Percentiles rank a stretch among this genome's conserved stretches.
These are phyloP conservation scores for Paradisaea rubra DNA, from an alignment of 2,113 vertebrate genomes.

Conservation along the genomic window DNA sequence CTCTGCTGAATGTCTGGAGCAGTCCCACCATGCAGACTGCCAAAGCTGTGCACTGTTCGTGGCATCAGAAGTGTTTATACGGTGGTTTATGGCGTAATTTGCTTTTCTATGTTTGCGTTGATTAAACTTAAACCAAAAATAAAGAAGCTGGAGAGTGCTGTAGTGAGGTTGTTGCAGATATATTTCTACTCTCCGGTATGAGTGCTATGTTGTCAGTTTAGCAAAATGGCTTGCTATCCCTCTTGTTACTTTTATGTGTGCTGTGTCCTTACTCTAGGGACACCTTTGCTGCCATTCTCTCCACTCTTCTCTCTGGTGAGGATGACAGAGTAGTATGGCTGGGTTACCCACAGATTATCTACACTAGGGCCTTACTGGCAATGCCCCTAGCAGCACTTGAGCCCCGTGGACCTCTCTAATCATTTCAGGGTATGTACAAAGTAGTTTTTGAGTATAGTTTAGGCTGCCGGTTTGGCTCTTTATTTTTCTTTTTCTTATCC, in stretches of 20 bases:
- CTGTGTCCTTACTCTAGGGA: background rate
- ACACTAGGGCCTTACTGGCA: background rate
- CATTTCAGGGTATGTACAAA: background rate
- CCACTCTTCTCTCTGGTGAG: background rate
- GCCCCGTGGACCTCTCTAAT: background rate
- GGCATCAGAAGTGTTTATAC: background rate
- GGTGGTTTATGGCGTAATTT: background rate
- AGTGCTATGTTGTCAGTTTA: background rate
- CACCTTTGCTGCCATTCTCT: background rate
- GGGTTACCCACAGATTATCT: background rate
- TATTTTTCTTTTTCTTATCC: background rate
- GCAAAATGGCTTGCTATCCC: background rate
- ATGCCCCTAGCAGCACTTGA: background rate
- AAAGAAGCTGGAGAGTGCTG: background rate
- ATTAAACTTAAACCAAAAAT: background rate
- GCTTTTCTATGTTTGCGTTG: background rate
- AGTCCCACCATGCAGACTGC: background rate
- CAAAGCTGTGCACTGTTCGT: background rate
- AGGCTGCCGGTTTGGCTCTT: background rate
- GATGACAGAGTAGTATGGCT: background rate
- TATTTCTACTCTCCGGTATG: background rate
- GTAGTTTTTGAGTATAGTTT: background rate
- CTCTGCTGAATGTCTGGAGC: background rate
- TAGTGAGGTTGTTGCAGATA: background rate
- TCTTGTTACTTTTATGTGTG: background rate